Evolutionary conservation across 1,140 invertebrate genomes (phyloP), one percentile per base, ranked within the genome.

Genomic region (Leptopilina boulardi): DNA sequence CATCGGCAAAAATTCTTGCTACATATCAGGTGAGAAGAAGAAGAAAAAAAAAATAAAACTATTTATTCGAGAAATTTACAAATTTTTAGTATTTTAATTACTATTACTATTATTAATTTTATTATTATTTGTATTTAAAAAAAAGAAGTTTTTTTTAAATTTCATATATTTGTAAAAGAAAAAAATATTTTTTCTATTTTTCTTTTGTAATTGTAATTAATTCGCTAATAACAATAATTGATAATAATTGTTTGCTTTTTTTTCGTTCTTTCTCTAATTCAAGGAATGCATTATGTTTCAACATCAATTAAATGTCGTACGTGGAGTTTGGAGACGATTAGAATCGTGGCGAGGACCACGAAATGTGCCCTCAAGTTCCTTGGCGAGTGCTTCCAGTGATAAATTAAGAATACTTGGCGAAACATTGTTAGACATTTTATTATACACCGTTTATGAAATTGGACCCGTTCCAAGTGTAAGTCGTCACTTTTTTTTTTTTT

Each of bases 1-100:
- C 94, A 75, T 91, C 91, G 0, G 91, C 93, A 30, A 95, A 95
- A 86, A 95, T 98, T 56, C 90, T 95, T 11, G 91, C 93, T 19
- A 94, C 95, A 0, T 98, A 97, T 90, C 95, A 96, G 86, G 95
- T 95, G 8, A n/a, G n/a, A n/a, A n/a, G n/a, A n/a, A n/a, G n/a
- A n/a, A n/a, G n/a, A n/a, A n/a, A 38, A 38, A 38, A 8, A 30
- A 3, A 3, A 30, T 30, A 30, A 8, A 38, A 9, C 5, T 8
- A 38, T 38, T 3, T 30, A 30, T 34, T 3, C 6, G 6, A 34
- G 6, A 34, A 34, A 34, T 2, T 34, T 34, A 34, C n/a, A n/a
- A n/a, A n/a, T n/a, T 34, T 34, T 34, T 34, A 34, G 30, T 34
- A 3, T 34, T 34, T 34, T 34, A 34, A 34, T 34, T 34, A 34